Conservation (phyloP, 2,797 vertebrate genomes). For the Tinamus major region DNA sequence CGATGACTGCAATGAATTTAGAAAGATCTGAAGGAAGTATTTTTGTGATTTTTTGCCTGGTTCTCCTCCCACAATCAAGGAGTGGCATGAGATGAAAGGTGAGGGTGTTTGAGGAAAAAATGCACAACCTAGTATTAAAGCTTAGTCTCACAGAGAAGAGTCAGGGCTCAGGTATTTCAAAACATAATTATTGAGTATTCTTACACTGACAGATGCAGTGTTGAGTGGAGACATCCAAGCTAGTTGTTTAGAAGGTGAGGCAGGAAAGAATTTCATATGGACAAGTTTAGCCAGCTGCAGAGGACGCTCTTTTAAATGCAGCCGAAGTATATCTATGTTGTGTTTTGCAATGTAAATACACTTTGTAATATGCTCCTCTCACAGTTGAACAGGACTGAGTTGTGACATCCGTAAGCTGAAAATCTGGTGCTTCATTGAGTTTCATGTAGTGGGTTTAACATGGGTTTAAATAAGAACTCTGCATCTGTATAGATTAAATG, state of each 20-base stretch:
- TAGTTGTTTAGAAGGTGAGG: neutral
- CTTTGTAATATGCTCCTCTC: neutral
- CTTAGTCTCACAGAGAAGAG: neutral
- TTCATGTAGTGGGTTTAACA: neutral
- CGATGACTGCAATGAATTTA: neutral
- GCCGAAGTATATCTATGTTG: neutral
- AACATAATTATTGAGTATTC: neutral
- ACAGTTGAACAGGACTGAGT: neutral
- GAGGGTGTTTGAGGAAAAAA: neutral
- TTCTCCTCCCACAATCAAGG: neutral
- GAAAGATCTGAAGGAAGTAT: neutral
- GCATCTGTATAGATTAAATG: neutral
- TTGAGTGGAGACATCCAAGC: neutral
- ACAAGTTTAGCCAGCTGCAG: neutral
- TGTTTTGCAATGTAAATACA: neutral
- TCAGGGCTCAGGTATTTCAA: neutral
- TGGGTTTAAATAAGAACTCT: neutral
- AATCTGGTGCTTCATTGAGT: neutral
- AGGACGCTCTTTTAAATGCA: neutral
- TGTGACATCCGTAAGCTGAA: neutral
- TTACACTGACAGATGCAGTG: accelerated
- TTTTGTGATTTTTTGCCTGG: neutral
- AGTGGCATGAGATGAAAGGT: neutral
- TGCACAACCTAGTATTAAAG: neutral
- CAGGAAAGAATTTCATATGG: neutral